Base-by-base conservation (phyloP, 2,888 invertebrate genomes). In the Tethea ocularis region DNA sequence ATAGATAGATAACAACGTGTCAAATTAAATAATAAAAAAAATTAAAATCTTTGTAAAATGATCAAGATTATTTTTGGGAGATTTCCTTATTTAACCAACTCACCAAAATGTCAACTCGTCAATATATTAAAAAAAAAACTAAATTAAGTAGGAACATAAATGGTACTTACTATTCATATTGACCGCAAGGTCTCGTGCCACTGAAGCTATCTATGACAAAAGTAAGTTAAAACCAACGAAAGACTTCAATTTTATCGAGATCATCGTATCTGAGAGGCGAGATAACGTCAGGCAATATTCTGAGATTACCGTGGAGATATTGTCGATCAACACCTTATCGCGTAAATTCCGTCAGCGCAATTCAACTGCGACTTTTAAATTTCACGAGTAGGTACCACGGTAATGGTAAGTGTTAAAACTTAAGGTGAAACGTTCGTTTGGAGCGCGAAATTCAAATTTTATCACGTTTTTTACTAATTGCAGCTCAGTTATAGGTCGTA, bases 191-290 rank as follows among this genome's bases (percentile, higher is more conserved):
- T 61, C 65, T 70, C 68, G 73, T 76, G 73, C 67, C 71, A 72
- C 76, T 72, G 74, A 65, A 74, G 87, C 86, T 86, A 84, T 86
- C 82, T 64, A 66, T 70, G 72, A 80, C 76, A 76, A 72, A 82
- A 90, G 79, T 91, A 89, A 86, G 71, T 66, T 69, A 68, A 63
- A 63, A 66, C 61, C 15, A 57, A 51, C 61, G 65, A 75, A 75
- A 78, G 67, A 73, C 79, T 80, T 83, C 86, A 86, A 89, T 88
- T 91, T 89, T 91, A 91, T 90, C 89, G 82, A 81, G 80, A 84
- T 74, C 77, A 82, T 74, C 61, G 66, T 85, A 86, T 85, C 85
- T 75, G 61, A 56, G 64, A 66, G 57, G 61, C 64, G 29, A 61
- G 90, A 90, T 91, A 91, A 80, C 75, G 80, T 65, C 80, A 71